Evolutionary conservation across 2,888 invertebrate genomes (phyloP).

Genomic region (Latrodectus elegans): DNA sequence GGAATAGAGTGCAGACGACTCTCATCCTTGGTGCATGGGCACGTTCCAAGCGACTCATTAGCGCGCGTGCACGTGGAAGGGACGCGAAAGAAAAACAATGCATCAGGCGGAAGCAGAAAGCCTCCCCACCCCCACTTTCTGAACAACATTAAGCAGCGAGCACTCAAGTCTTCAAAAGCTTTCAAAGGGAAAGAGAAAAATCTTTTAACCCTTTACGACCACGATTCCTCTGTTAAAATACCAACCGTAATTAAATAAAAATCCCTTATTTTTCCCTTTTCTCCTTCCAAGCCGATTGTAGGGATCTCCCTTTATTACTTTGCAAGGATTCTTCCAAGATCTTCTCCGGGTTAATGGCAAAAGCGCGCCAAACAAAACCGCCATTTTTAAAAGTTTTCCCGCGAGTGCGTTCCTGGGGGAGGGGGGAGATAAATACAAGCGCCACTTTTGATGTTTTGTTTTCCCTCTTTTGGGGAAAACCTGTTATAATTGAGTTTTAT

Average conservation of each 20-base stretch:
- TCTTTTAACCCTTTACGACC: conserved; percentile 65
- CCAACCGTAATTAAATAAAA: conserved; percentile 66
- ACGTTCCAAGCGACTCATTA: conserved; percentile 23
- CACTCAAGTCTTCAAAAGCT: conserved; percentile 31
- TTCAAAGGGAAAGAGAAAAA: conserved; percentile 30
- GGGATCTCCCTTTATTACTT: conserved; percentile 31
- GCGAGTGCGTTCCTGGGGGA: neutral
- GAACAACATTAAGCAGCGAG: conserved; percentile 9
- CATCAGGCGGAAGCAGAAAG: conserved; percentile 8
- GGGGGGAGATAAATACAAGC: conserved; percentile 7
- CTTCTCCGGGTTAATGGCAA: conserved; percentile 45
- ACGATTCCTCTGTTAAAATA: conserved; percentile 46
- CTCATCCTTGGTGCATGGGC: neutral
- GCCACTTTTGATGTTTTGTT: conserved; percentile 51
- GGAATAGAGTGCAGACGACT: neutral
- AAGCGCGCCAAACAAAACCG: conserved; percentile 21
- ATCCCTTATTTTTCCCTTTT: conserved; percentile 31
- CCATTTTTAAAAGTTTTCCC: conserved; percentile 45
- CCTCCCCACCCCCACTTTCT: neutral
- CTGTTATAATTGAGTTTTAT: conserved; percentile 65
- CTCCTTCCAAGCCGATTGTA: conserved; percentile 14
- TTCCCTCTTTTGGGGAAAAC: conserved; percentile 1
- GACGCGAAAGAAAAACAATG: neutral
- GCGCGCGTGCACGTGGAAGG: neutral
- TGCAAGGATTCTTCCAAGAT: conserved; percentile 8